Conservation (phyloP, 2,888 invertebrate genomes). For the Caenorhabditis zanzibari region DNA sequence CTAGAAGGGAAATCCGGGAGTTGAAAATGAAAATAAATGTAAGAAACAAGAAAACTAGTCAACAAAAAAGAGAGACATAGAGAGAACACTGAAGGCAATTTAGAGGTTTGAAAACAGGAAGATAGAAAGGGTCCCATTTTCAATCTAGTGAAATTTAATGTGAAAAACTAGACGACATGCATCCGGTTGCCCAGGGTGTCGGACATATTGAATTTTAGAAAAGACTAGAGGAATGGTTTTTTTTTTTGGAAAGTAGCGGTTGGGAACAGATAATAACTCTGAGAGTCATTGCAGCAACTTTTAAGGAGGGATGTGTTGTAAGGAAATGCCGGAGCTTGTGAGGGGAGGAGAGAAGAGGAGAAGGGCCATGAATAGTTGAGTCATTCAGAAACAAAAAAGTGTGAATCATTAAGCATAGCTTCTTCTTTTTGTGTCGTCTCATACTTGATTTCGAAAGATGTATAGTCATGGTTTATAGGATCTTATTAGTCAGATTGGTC, state of each 20-base stretch:
- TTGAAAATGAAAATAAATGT: conserved; percentile 24
- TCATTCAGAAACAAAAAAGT: conserved; percentile 31
- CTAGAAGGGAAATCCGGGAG: not conserved
- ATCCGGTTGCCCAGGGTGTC: not conserved
- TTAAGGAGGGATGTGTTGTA: conserved; percentile 14
- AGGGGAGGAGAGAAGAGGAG: conserved; percentile 15
- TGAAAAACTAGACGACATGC: conserved; percentile 8
- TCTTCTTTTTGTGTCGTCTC: not conserved
- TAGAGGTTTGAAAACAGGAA: conserved; percentile 15
- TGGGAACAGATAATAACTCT: conserved; percentile 8
- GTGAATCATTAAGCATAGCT: conserved; percentile 36
- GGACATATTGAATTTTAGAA: not conserved
- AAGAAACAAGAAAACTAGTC: not conserved
- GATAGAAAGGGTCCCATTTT: conserved; percentile 29
- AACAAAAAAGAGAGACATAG: not conserved
- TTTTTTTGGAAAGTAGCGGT: not conserved
- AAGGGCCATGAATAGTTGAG: conserved; percentile 38
- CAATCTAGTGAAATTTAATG: conserved; percentile 41
- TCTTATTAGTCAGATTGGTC: not conserved
- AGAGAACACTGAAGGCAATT: conserved; percentile 29
- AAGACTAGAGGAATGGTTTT: not conserved
- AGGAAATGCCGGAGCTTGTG: not conserved
- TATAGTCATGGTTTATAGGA: conserved; percentile 13
- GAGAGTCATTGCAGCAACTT: conserved; percentile 18
- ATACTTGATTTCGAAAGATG: not conserved